Conservation (phyloP, 2,888 invertebrate species). For the Embidobia sp. region DNA sequence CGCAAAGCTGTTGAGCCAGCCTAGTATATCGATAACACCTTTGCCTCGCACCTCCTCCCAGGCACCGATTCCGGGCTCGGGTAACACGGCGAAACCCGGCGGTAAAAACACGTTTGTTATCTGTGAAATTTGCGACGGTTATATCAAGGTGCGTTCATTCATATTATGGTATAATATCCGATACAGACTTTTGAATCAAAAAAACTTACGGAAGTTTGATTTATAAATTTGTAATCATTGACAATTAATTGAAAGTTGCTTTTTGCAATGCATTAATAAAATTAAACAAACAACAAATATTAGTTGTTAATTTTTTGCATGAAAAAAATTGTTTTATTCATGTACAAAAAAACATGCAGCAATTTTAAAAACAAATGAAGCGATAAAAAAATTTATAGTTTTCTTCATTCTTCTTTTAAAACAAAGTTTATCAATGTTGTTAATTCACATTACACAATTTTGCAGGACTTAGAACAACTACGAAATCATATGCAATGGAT, state of each 20-base stretch:
- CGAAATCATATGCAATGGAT: constrained; percentile 99
- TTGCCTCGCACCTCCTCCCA: constrained; percentile 84
- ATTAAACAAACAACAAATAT: no score
- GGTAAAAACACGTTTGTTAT: constrained; percentile 93
- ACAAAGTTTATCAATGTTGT: no score
- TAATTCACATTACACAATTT: no score
- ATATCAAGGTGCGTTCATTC: constrained; percentile 86
- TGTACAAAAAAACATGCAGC: no score
- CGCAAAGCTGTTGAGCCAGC: constrained; percentile 86
- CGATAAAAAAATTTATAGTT: background rate
- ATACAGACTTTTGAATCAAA: no score
- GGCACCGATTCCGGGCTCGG: constrained; percentile 78
- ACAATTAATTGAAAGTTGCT: no score
- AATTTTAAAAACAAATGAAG: background rate
- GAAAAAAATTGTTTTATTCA: no score
- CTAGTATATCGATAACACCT: constrained; percentile 95
- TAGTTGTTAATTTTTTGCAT: no score
- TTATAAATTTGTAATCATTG: no score
- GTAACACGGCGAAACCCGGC: constrained; percentile 79
- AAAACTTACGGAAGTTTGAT: no score
- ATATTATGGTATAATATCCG: no score
- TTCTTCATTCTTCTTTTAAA: constrained; percentile 9
- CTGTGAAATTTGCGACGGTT: constrained; percentile 98
- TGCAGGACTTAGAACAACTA: constrained; percentile 92
- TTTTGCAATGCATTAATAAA: no score